phyloP scores from a whole-genome alignment of 1,140 invertebrate genomes.

The Brachionus plicatilis region DNA sequence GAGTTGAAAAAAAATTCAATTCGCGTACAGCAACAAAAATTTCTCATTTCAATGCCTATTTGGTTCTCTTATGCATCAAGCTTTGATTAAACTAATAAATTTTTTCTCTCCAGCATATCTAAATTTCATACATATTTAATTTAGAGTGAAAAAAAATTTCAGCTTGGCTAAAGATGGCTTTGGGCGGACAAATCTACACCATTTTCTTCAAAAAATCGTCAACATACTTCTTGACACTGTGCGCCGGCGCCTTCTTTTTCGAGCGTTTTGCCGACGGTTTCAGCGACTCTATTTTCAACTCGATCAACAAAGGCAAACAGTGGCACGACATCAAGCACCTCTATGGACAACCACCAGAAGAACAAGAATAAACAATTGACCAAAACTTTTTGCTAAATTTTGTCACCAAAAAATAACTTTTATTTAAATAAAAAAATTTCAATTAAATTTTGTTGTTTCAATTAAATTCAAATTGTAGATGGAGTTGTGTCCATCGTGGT shows the following conservation, averaged over 20 bases:
- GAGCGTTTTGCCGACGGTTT: conserved; percentile 25
- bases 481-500: background rate
- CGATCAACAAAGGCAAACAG: conserved; percentile 31
- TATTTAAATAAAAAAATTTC: background rate
- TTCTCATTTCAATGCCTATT: background rate
- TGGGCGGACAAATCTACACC: conserved; percentile 37
- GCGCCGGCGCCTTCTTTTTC: conserved; percentile 27
- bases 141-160: background rate
- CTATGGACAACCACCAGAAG: background rate
- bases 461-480: background rate
- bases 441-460: background rate
- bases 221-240: conserved; percentile 24
- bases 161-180: background rate
- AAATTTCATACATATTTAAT: background rate
- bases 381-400: background rate
- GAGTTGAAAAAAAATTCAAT: background rate
- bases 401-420: background rate
- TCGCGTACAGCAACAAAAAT: background rate
- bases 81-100: background rate
- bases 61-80: background rate
- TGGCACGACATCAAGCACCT: conserved; percentile 35
- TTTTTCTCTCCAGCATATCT: background rate
- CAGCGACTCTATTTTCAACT: conserved; percentile 19
- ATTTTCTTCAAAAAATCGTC: conserved; percentile 39
- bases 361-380: background rate